A percentile compares a stretch with the other conserved stretches of the same genome.
phyloP scores from a whole-genome alignment of 2,113 vertebrate species.

The Neopipo cinnamomea region DNA sequence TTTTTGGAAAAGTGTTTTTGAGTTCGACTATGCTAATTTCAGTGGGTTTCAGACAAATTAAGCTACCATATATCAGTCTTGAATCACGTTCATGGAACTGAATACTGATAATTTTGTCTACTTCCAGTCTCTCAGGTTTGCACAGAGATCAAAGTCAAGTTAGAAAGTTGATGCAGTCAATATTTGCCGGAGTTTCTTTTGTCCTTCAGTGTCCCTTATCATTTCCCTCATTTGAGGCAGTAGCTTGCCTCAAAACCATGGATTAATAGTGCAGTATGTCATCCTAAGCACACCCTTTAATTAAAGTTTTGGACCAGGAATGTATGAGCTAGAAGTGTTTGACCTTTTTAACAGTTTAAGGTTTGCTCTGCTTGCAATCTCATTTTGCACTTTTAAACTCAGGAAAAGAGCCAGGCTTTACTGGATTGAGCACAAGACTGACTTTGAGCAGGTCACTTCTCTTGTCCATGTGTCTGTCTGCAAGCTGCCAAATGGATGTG shows the following conservation, averaged over 20 bases:
- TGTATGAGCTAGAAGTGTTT: neutral
- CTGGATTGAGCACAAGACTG: neutral
- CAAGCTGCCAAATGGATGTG: neutral
- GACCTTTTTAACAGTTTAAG: neutral
- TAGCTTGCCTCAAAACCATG: neutral
- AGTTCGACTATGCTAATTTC: neutral
- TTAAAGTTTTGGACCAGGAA: neutral
- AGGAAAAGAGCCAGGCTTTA: neutral
- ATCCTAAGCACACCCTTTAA: neutral
- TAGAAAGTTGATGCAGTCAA: neutral
- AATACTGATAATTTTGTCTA: neutral
- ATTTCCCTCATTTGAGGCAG: neutral
- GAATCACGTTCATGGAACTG: neutral
- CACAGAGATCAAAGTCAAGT: neutral
- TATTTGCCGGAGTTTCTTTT: neutral
- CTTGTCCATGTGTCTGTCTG: neutral
- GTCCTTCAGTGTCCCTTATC: neutral
- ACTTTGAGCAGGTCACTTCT: neutral
- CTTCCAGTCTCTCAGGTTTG: neutral
- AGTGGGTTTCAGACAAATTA: neutral
- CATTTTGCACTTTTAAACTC: neutral
- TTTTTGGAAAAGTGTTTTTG: neutral
- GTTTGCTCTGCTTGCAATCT: neutral
- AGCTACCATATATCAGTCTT: neutral
- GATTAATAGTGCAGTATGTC: neutral